Percentiles rank a stretch among this genome's conserved stretches.
These are phyloP conservation scores for Oncorhynchus tshawytscha DNA, from an alignment of 2,113 vertebrate genomes.

Conservation along the genomic window DNA sequence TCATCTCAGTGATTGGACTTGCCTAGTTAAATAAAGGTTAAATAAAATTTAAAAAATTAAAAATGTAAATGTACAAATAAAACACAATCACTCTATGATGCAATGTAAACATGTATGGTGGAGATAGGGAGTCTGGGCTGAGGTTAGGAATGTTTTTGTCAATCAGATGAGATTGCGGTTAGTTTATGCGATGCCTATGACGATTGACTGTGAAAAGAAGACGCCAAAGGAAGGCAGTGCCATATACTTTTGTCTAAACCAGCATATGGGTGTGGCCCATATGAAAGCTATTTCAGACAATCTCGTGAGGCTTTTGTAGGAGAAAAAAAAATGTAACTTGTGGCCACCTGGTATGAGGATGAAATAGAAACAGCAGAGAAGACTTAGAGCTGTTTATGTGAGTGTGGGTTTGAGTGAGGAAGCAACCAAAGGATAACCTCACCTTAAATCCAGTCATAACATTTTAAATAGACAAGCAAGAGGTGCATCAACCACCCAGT, in stretches of 20 bases:
- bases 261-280: conserved; percentile 46
- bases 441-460: conserved; percentile 14
- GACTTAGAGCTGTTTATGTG: neutral
- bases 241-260: too few species aligned
- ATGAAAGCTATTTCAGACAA: conserved; percentile 42
- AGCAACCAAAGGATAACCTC: neutral
- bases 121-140: neutral
- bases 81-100: neutral
- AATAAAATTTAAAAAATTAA: too few species aligned
- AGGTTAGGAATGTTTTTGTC: neutral
- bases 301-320: conserved; percentile 23
- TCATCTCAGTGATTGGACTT: too few species aligned
- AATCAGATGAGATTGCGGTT: neutral
- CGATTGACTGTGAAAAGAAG: neutral
- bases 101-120: neutral
- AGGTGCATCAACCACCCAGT: neutral
- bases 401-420: too few species aligned
- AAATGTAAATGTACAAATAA: too few species aligned
- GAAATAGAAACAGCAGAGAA: conserved; percentile 28
- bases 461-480: neutral
- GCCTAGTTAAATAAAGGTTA: too few species aligned
- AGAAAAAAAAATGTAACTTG: conserved; percentile 39
- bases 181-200: conserved; percentile 5
- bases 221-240: neutral
- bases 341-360: neutral